phyloP scores from a whole-genome alignment of 2,888 invertebrate species.

The Dinocampus coccinellae region DNA sequence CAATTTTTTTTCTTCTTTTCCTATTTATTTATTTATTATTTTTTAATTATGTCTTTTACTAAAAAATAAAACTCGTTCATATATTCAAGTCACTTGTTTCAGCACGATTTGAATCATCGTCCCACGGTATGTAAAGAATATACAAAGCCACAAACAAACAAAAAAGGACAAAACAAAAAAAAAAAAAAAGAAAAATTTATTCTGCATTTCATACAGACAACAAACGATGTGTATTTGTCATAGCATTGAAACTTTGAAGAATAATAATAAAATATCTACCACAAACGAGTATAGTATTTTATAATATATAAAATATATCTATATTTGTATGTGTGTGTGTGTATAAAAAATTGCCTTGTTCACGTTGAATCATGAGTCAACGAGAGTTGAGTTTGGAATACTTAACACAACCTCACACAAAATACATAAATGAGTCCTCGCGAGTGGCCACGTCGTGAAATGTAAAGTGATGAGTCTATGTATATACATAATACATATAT shows the following conservation, averaged over 20 bases:
- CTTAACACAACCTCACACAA: slow-evolving; percentile 27
- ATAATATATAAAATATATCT: too few relatives aligned
- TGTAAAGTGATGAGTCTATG: slow-evolving; percentile 1
- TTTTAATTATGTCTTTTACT: too few relatives aligned
- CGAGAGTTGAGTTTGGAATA: neutral
- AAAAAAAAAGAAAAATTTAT: neutral
- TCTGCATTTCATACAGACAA: neutral
- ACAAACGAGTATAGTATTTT: neutral
- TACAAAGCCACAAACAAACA: neutral
- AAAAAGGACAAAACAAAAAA: neutral
- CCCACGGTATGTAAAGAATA: too few relatives aligned
- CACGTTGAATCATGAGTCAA: slow-evolving; percentile 5
- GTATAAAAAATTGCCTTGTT: too few relatives aligned
- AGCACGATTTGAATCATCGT: too few relatives aligned
- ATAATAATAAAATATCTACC: neutral
- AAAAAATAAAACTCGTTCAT: too few relatives aligned
- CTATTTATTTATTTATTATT: too few relatives aligned
- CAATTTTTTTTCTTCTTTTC: neutral
- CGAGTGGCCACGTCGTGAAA: neutral
- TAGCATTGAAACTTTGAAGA: slow-evolving; percentile 10
- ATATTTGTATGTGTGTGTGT: too few relatives aligned
- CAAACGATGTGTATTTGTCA: slow-evolving; percentile 6
- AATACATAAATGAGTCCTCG: neutral
- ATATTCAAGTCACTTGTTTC: too few relatives aligned
- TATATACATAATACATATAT: too few relatives aligned